Percentiles rank a stretch among this genome's conserved stretches.
phyloP scores from a whole-genome alignment of 2,113 vertebrate species.

The Zosterops japonicus region DNA sequence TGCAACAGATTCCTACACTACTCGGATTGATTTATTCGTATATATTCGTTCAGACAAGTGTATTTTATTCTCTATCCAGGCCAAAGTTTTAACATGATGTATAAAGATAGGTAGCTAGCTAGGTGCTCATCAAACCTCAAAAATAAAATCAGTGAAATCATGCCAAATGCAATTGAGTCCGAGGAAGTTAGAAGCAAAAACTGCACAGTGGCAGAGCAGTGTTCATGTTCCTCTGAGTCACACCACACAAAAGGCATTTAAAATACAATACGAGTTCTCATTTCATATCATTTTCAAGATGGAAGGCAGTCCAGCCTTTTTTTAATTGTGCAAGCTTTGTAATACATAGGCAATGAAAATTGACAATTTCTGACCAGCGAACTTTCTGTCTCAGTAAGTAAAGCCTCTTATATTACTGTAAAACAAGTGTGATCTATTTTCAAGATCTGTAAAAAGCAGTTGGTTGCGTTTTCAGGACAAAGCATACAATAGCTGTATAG shows the following conservation, averaged over 20 bases:
- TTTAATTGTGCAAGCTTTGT: neutral
- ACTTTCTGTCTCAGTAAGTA: neutral
- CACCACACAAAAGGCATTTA: neutral
- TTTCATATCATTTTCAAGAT: neutral
- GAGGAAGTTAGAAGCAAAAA: conserved; percentile 28
- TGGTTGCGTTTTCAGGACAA: neutral
- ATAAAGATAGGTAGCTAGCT: neutral
- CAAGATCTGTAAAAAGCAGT: neutral
- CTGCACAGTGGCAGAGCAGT: neutral
- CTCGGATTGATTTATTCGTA: neutral
- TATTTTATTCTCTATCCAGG: conserved; percentile 40
- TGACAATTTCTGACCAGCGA: neutral
- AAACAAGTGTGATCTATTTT: neutral
- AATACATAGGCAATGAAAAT: neutral
- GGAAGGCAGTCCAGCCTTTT: neutral
- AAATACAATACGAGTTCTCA: neutral
- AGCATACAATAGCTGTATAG: neutral
- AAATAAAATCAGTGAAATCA: conserved; percentile 34
- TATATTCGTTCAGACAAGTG: conserved; percentile 33
- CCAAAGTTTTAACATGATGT: conserved; percentile 33
- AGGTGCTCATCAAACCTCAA: conserved; percentile 43
- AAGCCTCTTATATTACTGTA: neutral
- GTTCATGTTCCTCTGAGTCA: neutral
- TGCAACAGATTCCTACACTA: neutral
- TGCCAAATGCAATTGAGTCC: neutral